Conservation (phyloP, 64 coral and sea anemone species). For the Astreopora myriophthalma region DNA sequence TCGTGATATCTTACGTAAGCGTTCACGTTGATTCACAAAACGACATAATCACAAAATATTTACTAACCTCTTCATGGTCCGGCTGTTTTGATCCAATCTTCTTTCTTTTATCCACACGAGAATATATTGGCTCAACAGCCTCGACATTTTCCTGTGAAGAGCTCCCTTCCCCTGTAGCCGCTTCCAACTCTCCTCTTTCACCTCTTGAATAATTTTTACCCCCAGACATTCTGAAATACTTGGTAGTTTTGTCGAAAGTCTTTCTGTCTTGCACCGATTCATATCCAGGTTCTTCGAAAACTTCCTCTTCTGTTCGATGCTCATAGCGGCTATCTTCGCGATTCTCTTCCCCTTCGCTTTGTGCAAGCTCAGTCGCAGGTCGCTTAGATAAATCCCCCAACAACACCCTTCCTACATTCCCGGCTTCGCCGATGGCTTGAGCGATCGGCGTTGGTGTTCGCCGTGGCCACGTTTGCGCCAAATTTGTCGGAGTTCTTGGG, state of each 20-base stretch:
- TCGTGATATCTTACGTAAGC: too few relatives aligned
- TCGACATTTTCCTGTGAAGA: conserved; percentile 1
- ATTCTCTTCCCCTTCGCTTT: neutral
- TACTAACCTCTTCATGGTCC: neutral
- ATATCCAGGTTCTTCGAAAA: conserved; percentile 47
- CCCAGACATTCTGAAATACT: conserved; percentile 35
- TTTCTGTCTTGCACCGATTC: conserved; percentile 50
- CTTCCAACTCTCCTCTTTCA: neutral
- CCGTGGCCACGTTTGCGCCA: conserved; percentile 80
- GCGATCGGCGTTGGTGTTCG: conserved; percentile 73
- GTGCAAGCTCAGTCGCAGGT: conserved; percentile 47
- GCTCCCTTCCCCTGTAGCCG: neutral
- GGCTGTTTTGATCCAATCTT: conserved; percentile 31
- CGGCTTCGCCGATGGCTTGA: conserved; percentile 78
- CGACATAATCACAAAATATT: too few relatives aligned
- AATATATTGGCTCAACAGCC: conserved; percentile 58
- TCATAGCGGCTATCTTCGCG: neutral
- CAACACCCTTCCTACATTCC: conserved; percentile 70
- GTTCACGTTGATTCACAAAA: too few relatives aligned
- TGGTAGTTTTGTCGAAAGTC: conserved; percentile 74
- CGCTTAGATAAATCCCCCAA: conserved; percentile 60
- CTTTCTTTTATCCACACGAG: conserved; percentile 82
- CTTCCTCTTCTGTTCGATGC: neutral
- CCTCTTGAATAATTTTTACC: neutral
- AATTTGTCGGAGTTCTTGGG: conserved; percentile 71